Base-by-base conservation (phyloP, 1,140 invertebrate genomes). In the Prorops nasuta region DNA sequence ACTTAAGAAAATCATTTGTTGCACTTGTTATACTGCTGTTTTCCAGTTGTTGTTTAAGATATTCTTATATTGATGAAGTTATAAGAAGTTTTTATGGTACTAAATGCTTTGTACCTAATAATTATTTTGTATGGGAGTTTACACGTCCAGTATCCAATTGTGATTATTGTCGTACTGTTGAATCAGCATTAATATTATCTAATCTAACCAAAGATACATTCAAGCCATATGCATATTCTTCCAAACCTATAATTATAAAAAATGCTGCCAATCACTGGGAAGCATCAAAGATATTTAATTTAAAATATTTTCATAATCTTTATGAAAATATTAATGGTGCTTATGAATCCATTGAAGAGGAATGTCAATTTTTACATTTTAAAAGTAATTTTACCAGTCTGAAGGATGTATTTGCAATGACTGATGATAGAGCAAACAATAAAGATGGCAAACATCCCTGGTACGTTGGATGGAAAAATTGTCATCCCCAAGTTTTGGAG, bases 381-480 rank as follows among this genome's bases (percentile, higher is more conserved):
- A 87, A 90, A 69, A 93, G 92, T 14, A 84, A 93, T 68, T 87
- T 96, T 60, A 82, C 84, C 40, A 84, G 83, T 28, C 67, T 96
- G 24, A 75, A 80, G 44, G 86, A 96, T 66, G 90, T 93, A 15
- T 88, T 96, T 65, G 78, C 82, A 35, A 91, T 92, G 88, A 81
- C 82, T 1, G 67, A 82, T 22, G 79, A 78, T 31, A 80, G 91
- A 61, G 83, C 85, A 0, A 72, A 78, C 38, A 83, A 88, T 70
- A 67, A 73, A 36, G 77, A 78, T 12, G 83, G 83, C 4, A 72
- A 85, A 60, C 77, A 83, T 22, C 84, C 89, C 1, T 96, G 93
- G 93, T 96, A 96, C 77, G 86, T 96, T 48, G 92, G 92, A 50
- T 96, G 92, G 92, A 92, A 83, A 51, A 95, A 95, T 70, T 96